Percentiles rank a stretch among this genome's conserved stretches.
phyloP scores from a whole-genome alignment of 2,113 vertebrate genomes.

The Gallinago media region DNA sequence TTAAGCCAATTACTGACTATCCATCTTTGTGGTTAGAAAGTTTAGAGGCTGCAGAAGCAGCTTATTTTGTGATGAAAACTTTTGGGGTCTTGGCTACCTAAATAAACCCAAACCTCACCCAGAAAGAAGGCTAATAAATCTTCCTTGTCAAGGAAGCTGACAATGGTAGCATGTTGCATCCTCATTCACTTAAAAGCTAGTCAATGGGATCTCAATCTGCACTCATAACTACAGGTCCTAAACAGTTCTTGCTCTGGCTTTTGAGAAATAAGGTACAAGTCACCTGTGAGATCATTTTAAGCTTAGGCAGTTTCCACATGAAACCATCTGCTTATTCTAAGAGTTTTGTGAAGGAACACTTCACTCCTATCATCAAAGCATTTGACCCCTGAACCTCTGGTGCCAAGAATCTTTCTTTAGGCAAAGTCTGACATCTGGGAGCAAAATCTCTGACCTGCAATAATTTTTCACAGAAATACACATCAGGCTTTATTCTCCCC shows the following conservation, averaged over 20 bases:
- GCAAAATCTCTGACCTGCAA: conserved; percentile 3
- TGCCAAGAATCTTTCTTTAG: conserved; percentile 39
- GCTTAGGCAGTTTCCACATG: not conserved
- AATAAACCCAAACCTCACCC: not conserved
- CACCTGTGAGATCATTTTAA: conserved; percentile 64
- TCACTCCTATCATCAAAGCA: conserved; percentile 77
- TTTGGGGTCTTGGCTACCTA: not conserved
- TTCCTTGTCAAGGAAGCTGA: not conserved
- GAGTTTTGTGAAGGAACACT: conserved; percentile 63
- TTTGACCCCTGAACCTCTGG: conserved; percentile 52
- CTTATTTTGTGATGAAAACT: not conserved
- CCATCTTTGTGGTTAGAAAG: not conserved
- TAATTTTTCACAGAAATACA: not conserved
- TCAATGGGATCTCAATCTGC: not conserved
- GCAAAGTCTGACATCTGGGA: not conserved
- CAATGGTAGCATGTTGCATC: not conserved
- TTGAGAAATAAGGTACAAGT: conserved; percentile 74
- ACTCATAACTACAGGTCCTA: not conserved
- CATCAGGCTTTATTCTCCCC: not conserved
- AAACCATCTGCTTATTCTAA: conserved; percentile 71
- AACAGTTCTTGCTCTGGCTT: not conserved
- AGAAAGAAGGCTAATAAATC: not conserved
- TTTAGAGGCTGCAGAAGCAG: not conserved
- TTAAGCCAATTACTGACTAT: not conserved
- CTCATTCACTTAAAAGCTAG: not conserved